Evolutionary conservation across 2,888 invertebrate genomes (phyloP).

Genomic region (Metallyticus violacea): DNA sequence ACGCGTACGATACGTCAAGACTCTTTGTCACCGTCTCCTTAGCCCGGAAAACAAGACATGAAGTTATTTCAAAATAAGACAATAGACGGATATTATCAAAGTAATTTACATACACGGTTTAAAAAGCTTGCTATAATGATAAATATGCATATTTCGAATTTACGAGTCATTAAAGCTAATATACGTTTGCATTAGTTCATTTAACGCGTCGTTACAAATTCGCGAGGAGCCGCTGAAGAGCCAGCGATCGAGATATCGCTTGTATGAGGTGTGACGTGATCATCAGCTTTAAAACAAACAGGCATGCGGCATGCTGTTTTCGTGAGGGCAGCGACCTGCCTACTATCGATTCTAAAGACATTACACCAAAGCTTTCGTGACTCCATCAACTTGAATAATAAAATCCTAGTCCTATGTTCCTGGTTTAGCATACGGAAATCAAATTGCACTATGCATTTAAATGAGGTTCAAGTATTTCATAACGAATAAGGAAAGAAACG

Average conservation of each 20-base stretch:
- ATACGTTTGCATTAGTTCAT: too few relatives aligned
- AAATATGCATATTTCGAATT: too few relatives aligned
- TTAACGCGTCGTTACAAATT: not conserved
- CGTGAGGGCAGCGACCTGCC: slow-evolving; percentile 11
- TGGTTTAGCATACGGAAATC: not conserved
- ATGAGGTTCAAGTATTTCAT: not conserved
- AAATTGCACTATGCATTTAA: not conserved
- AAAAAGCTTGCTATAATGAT: not conserved
- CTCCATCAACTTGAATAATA: not conserved
- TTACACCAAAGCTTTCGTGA: not conserved
- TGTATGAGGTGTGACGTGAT: slow-evolving; percentile 8
- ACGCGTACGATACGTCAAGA: too few relatives aligned
- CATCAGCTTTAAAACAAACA: slow-evolving; percentile 13
- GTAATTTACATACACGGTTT: not conserved
- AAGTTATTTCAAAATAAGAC: too few relatives aligned
- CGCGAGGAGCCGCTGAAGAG: not conserved
- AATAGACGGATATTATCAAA: too few relatives aligned
- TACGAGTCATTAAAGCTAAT: not conserved
- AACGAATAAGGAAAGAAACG: not conserved
- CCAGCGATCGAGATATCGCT: not conserved
- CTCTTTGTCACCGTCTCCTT: too few relatives aligned
- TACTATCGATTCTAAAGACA: slow-evolving; percentile 13
- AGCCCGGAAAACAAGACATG: too few relatives aligned
- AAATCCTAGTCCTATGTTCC: not conserved
- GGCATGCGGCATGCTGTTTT: not conserved